Conservation (phyloP, 2,888 invertebrate genomes). For the Meliscaeva auricollis region DNA sequence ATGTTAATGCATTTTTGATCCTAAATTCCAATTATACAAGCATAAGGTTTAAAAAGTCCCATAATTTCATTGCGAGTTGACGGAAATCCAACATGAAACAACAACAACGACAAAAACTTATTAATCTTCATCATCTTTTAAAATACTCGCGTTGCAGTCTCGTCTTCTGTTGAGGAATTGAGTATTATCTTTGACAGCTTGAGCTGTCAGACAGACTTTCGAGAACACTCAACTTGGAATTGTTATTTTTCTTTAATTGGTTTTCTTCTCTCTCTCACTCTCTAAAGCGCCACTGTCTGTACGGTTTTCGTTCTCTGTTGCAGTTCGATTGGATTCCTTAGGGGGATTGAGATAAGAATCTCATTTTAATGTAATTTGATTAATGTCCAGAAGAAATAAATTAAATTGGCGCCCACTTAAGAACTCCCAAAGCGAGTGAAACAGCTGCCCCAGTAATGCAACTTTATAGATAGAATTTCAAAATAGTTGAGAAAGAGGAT, state of each 20-base stretch:
- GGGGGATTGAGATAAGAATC: constrained; percentile 57
- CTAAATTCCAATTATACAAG: constrained; percentile 52
- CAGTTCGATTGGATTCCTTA: constrained; percentile 61
- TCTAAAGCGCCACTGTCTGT: constrained; percentile 49
- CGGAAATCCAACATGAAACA: neutral
- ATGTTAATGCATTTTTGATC: constrained; percentile 50
- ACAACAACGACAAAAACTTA: constrained; percentile 25
- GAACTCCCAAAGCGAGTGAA: constrained; percentile 43
- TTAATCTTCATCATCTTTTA: constrained; percentile 62
- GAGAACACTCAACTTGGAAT: constrained; percentile 32
- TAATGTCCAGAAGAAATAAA: constrained; percentile 58
- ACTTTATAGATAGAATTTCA: constrained; percentile 41
- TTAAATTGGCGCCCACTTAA: constrained; percentile 61
- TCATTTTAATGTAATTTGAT: constrained; percentile 70
- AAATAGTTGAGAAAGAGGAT: constrained; percentile 18
- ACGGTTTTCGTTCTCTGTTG: neutral
- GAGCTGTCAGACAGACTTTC: constrained; percentile 48
- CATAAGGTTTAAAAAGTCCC: constrained; percentile 27
- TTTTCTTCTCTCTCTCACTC: constrained; percentile 19
- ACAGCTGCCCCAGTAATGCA: constrained; percentile 61
- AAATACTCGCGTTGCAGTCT: constrained; percentile 26
- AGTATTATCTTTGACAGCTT: constrained; percentile 64
- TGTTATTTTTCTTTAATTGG: constrained; percentile 35
- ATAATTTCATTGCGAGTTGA: constrained; percentile 20
- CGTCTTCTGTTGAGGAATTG: constrained; percentile 66